Base-by-base conservation (phyloP, 2,888 invertebrate genomes). In the Plusia festucae region DNA sequence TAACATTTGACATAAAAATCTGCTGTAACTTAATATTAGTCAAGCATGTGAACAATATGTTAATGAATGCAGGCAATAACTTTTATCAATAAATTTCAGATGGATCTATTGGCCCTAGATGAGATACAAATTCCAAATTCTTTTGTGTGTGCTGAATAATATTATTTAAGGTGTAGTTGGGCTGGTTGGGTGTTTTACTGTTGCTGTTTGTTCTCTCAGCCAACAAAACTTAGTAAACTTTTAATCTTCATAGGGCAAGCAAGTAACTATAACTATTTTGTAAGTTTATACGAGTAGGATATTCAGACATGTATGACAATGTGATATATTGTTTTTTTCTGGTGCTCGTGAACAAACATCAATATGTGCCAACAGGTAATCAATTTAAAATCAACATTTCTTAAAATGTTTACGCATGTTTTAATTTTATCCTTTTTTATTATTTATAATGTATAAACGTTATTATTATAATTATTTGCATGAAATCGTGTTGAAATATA, bases 401-500 rank as follows among this genome's bases (percentile, higher is more conserved):
- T 5, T 16, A 16, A 44, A 44, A 11, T 18, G 7, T 49, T 5
- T 1, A 2, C 20, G 18, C 20, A 0, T 20, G 11, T 11, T 20
- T 11, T 49, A n/a, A 18, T 49, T 20, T 11, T 8, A 18, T 20
- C 7, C 20, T n/a, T 46, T 9, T 18, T 7, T 18, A 46, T 46
- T 16, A 32, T 32, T 54, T 11, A 13, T n/a, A 15, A 34, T 18
- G 9, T 18, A 13, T n/a, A n/a, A n/a, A 27, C 9, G 1, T 13
- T 32, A 32, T n/a, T 30, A 15, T 4, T 11, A 13, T 22, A 51
- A 13, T 18, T 63, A 40, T 9, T 18, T 65, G 56, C 46, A 65
- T 65, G 53, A 57, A 57, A 68, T 68, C 46, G 68, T 49, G 58
- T 59, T 53, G 53, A 16, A 8, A 22, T 22, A 20, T 53, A 30